Conservation (phyloP, 2,888 invertebrate species). For the Myathropa florea region DNA sequence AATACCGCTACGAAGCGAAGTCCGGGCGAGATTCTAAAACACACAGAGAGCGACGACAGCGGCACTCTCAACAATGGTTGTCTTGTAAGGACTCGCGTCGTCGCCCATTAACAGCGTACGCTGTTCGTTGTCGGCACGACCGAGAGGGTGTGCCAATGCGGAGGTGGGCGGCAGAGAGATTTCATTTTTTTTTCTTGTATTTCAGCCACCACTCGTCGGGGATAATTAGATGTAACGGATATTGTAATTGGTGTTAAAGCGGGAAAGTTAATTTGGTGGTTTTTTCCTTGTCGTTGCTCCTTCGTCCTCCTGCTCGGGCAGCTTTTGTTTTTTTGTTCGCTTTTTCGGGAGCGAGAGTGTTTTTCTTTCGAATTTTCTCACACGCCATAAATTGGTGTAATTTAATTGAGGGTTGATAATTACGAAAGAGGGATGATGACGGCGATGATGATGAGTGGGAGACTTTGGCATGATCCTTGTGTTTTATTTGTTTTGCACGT, state of each 20-base stretch:
- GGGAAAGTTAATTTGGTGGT: conserved; percentile 77
- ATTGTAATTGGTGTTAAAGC: conserved; percentile 81
- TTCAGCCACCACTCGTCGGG: conserved; percentile 53
- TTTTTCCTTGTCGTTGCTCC: conserved; percentile 42
- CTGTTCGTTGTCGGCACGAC: not conserved
- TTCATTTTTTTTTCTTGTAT: not conserved
- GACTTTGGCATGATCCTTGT: conserved; percentile 28
- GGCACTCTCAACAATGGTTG: conserved; percentile 64
- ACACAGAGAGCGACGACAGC: not conserved
- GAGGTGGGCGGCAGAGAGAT: not conserved
- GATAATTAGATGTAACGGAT: conserved; percentile 81
- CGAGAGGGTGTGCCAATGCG: not conserved
- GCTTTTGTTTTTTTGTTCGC: conserved; percentile 47
- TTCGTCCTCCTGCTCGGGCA: not conserved
- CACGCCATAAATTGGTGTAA: conserved; percentile 54
- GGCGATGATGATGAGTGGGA: conserved; percentile 1
- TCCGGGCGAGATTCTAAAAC: conserved; percentile 30
- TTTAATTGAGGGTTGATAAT: conserved; percentile 70
- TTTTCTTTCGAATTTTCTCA: conserved; percentile 38
- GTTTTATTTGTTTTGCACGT: conserved; percentile 5
- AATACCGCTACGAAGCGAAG: conserved; percentile 57
- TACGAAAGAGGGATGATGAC: conserved; percentile 11
- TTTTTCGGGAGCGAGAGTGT: conserved; percentile 26
- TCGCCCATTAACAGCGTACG: conserved; percentile 32
- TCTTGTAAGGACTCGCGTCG: conserved; percentile 51